Conservation (phyloP, 2,797 vertebrate species). For the Danio aesculapii region DNA sequence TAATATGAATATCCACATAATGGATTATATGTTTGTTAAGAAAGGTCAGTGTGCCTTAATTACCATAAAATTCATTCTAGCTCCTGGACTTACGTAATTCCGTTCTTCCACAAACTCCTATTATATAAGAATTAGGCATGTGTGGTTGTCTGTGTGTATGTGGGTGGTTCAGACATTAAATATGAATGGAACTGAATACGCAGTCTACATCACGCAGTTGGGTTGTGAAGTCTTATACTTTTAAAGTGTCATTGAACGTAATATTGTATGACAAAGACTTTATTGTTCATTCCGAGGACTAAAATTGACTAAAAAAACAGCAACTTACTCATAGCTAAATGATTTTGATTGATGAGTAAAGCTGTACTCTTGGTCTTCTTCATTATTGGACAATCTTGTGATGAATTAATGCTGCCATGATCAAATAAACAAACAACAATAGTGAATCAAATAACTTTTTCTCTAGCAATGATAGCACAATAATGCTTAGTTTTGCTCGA, state of each 20-base stretch:
- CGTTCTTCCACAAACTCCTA: conserved; percentile 6
- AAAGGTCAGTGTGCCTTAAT: conserved; percentile 1
- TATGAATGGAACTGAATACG: conserved; percentile 47
- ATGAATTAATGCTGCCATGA: not conserved
- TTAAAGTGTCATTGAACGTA: not conserved
- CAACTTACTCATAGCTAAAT: not conserved
- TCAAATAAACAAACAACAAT: not conserved
- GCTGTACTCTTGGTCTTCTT: not conserved
- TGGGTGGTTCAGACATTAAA: conserved; percentile 42
- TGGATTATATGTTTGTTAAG: not conserved
- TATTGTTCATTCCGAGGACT: not conserved
- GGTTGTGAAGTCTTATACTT: conserved; percentile 15
- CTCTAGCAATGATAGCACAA: not conserved
- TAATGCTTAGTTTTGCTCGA: conserved; percentile 9
- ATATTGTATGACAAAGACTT: not conserved
- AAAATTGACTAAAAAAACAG: not conserved
- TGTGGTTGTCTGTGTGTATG: conserved; percentile 12
- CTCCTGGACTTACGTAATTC: conserved; percentile 13
- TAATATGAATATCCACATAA: not conserved
- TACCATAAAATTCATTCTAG: conserved; percentile 3
- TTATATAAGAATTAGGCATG: conserved; percentile 35
- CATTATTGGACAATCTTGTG: not conserved
- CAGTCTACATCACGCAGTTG: conserved; percentile 26
- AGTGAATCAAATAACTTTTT: not conserved
- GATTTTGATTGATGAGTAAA: no score